A percentile compares a stretch with the other conserved stretches of the same genome.
Conservation (phyloP, 2,113 vertebrate genomes). For the Acrocephalus arundinaceus region DNA sequence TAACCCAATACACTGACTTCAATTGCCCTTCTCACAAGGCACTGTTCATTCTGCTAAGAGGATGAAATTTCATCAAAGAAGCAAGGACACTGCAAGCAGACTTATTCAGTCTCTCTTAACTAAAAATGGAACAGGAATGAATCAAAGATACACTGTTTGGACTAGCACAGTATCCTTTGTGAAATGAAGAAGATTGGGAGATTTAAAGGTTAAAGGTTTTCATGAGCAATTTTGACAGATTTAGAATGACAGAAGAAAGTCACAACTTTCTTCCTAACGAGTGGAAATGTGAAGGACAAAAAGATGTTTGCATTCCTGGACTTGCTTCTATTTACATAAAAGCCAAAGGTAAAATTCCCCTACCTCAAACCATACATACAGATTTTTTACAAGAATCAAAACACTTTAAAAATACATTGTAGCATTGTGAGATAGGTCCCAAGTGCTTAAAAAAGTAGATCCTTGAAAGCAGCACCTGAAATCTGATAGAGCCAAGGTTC, state of each 20-base stretch:
- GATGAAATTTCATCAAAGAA: constrained; percentile 19
- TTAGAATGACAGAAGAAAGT: neutral
- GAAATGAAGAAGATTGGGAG: neutral
- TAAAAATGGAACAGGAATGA: neutral
- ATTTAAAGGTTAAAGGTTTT: constrained; percentile 23
- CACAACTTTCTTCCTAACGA: neutral
- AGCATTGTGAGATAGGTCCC: neutral
- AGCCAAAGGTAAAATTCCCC: constrained; percentile 25
- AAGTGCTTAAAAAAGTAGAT: neutral
- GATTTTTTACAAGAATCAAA: constrained; percentile 5
- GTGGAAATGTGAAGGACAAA: neutral
- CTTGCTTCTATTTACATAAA: constrained; percentile 12
- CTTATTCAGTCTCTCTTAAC: neutral
- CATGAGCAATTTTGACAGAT: neutral
- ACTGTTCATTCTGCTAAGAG: neutral
- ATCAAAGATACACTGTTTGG: neutral
- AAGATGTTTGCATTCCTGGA: neutral
- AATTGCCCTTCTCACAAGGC: neutral
- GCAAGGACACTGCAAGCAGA: neutral
- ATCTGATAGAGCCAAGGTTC: neutral
- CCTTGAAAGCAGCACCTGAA: neutral
- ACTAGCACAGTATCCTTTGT: neutral
- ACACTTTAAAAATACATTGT: neutral
- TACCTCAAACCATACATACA: neutral
- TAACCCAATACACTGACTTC: neutral